Base-by-base conservation (phyloP, 1,140 invertebrate species). In the Hycleus phaleratus region DNA sequence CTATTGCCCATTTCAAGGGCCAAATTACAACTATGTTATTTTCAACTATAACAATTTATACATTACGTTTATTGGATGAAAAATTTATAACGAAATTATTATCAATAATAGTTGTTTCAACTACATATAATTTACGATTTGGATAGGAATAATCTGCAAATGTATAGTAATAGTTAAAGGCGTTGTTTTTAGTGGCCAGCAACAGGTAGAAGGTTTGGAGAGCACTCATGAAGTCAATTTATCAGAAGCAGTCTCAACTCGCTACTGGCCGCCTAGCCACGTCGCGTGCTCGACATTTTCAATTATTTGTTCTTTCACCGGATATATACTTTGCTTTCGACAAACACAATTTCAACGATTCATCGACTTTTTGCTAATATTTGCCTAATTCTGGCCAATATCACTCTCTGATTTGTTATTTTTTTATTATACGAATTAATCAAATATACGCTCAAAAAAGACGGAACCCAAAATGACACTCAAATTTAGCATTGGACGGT, bases 191-290 rank as follows among this genome's bases (percentile, higher is more conserved):
- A 54, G 55, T 54, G 49, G 56, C 43, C 55, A 66, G 64, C 64
- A 66, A 66, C 64, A 66, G 64, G 64, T 66, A 66, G 64, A 66
- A 47, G 63, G 58, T 62, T 66, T 61, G 64, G 58, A 62, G 62
- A 62, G 62, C 64, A 64, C 62, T 66, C 60, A 66, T 60, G 64
- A 61, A 65, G 61, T 65, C 64, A 64, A 66, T 66, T 64, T 64
- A 64, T 66, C 59, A 66, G 59, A 47, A 56, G 56, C 57, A 56
- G 56, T 32, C 52, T 52, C 50, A 47, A 55, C 48, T 58, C 48
- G 48, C 56, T 32, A 32, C 32, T 55, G 51, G 26, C 58, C 51
- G 57, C 47, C 52, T 54, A 55, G 46, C 55, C 49, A 51, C 53
- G 52, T 46, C 49, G 58, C 57, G 49, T 48, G 57, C 53, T 55